Base-by-base conservation (phyloP, 2,797 vertebrate species). In the Calcarius lapponicus region DNA sequence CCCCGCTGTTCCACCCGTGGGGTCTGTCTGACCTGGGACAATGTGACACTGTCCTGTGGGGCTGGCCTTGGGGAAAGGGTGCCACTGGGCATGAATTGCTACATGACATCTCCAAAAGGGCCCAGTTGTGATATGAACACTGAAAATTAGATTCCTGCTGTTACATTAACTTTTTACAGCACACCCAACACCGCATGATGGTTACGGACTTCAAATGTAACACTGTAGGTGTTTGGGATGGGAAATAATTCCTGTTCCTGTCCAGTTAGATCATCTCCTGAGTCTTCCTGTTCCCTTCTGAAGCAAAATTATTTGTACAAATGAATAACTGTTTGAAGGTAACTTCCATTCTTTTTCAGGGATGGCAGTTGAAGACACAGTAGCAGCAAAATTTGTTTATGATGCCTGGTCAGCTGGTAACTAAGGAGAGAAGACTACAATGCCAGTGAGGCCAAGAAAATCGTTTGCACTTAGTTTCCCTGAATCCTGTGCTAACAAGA, bases 291-390 rank as follows among this genome's bases (percentile, higher is more conserved):
- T 82, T 51, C 21, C 9, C 4, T 91, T 86, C 17, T 43, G 11
- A 81, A 85, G 20, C 40, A 40, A 29, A 56, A 57, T 82, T 72
- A 50, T 56, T 90, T 64, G n/a, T 70, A 20, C 19, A 50, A 42
- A 17, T 48, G 21, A 91, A 38, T 34, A 48, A 13, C 24, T 69
- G 45, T 51, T 73, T 90, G 60, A 92, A 85, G 34, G 6, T 93
- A 28, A 94, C 61, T 81, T 80, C 18, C 26, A 42, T 95, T 96
- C 28, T 66, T 7, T 97, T 98, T 65, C 95, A 99, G 99, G 99
- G 38, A 99, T 99, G 98, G 99, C 98, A 0, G 97, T 99, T 92
- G 98, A 99, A 97, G 99, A 99, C 92, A 98, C 98, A 1, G 98
- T 99, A 29, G 98, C 99, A 75, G 99, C 99, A 58, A 98, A 99